Percentiles rank a stretch among this genome's conserved stretches.
Conservation (phyloP, 2,113 vertebrate genomes). For the Zosterops japonicus region DNA sequence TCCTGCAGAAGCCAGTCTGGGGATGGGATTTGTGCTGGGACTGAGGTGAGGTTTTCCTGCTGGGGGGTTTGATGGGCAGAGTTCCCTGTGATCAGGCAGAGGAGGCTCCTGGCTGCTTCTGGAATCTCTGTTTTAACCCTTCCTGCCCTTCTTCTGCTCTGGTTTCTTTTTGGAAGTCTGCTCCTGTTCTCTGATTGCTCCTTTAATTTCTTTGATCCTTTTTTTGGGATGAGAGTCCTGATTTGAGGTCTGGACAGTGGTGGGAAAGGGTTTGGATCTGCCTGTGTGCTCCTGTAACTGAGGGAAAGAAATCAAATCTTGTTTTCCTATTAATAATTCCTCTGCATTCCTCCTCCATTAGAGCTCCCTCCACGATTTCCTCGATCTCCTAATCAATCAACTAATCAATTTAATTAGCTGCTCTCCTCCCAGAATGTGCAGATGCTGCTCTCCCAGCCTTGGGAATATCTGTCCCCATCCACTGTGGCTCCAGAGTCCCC, state of each 20-base stretch:
- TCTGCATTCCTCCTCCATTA: neutral
- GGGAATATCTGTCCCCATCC: neutral
- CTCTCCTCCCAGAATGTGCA: accelerated
- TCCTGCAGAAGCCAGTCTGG: accelerated
- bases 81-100: neutral
- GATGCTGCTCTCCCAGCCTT: neutral
- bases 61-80: neutral
- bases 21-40: neutral
- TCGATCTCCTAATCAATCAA: neutral
- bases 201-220: neutral
- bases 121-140: neutral
- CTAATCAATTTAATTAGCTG: neutral
- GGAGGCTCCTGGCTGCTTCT: neutral
- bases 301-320: neutral
- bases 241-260: neutral
- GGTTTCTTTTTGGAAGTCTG: neutral
- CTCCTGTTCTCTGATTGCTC: neutral
- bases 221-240: neutral
- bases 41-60: neutral
- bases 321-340: neutral
- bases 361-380: neutral
- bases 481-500: neutral
- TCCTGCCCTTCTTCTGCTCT: neutral
- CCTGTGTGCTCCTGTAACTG: neutral
- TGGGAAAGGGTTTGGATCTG: neutral